Evolutionary conservation across 1,140 invertebrate species (phyloP).

Genomic region (Gryon sp.): DNA sequence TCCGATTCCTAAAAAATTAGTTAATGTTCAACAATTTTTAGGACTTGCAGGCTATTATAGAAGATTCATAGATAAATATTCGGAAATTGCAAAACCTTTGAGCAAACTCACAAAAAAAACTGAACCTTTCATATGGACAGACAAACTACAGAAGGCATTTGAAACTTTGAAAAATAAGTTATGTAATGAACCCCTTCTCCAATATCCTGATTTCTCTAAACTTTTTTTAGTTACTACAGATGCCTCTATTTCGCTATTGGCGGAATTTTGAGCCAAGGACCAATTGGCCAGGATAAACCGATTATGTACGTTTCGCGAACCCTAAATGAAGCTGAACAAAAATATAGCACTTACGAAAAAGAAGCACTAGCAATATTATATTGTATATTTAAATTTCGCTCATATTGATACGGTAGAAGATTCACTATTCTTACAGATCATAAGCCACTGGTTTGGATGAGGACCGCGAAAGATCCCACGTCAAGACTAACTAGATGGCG

Average conservation of each 20-base stretch:
- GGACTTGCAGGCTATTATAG: too few species aligned
- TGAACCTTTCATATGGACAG: too few species aligned
- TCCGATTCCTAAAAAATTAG: slow-evolving; percentile 37
- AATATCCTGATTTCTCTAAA: slow-evolving; percentile 54
- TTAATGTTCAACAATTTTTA: too few species aligned
- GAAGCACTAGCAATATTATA: too few species aligned
- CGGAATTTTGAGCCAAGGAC: slow-evolving; percentile 63
- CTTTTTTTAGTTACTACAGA: slow-evolving; percentile 63
- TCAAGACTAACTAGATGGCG: too few species aligned
- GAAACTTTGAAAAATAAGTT: slow-evolving; percentile 48
- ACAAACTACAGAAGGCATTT: too few species aligned
- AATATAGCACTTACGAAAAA: slow-evolving; percentile 5
- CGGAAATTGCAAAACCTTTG: too few species aligned
- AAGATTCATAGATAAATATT: too few species aligned
- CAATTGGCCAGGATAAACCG: slow-evolving; percentile 58
- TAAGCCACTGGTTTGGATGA: too few species aligned
- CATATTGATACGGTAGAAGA: not conserved
- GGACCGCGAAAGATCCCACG: too few species aligned
- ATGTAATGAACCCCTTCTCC: slow-evolving; percentile 37
- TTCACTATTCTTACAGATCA: not conserved
- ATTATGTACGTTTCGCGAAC: slow-evolving; percentile 57
- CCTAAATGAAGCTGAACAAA: not conserved
- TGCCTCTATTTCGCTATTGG: slow-evolving; percentile 62
- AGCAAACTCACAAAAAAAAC: too few species aligned
- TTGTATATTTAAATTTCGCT: not conserved